Base-by-base conservation (phyloP, 2,113 vertebrate genomes). In the Eptesicus fuscus region DNA sequence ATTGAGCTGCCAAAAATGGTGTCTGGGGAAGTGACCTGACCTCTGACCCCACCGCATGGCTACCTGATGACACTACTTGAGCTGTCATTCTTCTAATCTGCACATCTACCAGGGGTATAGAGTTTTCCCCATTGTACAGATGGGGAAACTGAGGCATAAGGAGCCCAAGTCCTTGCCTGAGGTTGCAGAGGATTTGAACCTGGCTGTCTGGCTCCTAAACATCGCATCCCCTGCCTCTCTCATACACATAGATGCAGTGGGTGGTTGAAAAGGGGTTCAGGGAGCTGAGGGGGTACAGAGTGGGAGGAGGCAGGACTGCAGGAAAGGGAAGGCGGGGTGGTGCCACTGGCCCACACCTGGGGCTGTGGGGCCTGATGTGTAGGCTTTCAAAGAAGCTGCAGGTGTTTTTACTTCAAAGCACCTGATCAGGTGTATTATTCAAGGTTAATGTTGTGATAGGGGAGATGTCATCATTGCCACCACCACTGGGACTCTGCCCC, bases 171-270 rank as follows among this genome's bases (percentile, higher is more conserved):
- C 59, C 32, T 56, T 56, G 20, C n/a, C 51, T 61, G 44, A 79
- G 25, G n/a, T n/a, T 42, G 20, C 53, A 20, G 30, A 47, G 10
- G 11, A 37, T 18, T 14, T 56, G n/a, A 79, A 18, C n/a, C 1
- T 25, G 20, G 18, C 4, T 25, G 28, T 61, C 40, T 59, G 5
- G 4, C 63, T 63, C 42, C 88, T n/a, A 42, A 51, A 18, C 12
- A 13, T 22, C 0, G 0, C 12, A 20, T 0, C 23, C 35, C n/a
- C 14, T 42, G 9, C 28, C 40, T 77, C n/a, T 61, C 32, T 14
- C 32, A 5, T 4, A 9, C 4, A 14, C n/a, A 4, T 17, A 47
- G 23, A 8, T 5, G 9, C 25, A 1, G 17, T 18, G 16, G 51
- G 37, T 23, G 6, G 17, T 12, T 13, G 49, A 49, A n/a, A n/a